Conservation (phyloP, 2,888 invertebrate genomes). For the Calameuta idolon region DNA sequence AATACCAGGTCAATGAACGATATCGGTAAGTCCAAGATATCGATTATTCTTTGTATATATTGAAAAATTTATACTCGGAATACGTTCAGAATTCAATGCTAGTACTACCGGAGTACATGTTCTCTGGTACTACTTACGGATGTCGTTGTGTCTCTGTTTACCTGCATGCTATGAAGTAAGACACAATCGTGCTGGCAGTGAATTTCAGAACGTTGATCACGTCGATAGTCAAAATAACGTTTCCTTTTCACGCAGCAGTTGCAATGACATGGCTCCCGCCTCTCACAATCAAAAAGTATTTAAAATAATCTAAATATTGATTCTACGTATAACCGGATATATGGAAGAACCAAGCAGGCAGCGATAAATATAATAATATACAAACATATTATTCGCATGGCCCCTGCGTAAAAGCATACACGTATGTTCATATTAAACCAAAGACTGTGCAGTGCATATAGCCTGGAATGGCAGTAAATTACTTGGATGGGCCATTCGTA, state of each 20-base stretch:
- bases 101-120: no score
- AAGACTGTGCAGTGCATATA: not conserved
- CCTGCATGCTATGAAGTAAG: no score
- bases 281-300: not conserved
- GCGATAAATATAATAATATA: not conserved
- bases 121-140: no score
- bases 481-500: slow-evolving; percentile 76
- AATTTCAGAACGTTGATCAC: not conserved
- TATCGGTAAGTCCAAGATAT: not conserved
- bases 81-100: no score
- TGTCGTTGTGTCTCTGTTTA: no score
- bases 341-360: not conserved
- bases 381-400: not conserved
- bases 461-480: slow-evolving; percentile 46
- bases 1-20: not conserved
- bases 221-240: not conserved
- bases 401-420: not conserved
- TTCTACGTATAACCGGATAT: not conserved
- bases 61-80: not conserved
- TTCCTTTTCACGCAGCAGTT: not conserved
- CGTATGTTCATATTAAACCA: not conserved
- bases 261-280: not conserved
- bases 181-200: no score
- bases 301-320: not conserved
- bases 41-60: not conserved